A percentile compares a stretch with the other conserved stretches of the same genome.
These are phyloP conservation scores for Venusia cambrica DNA, from an alignment of 2,888 invertebrate genomes.

Conservation along the genomic window DNA sequence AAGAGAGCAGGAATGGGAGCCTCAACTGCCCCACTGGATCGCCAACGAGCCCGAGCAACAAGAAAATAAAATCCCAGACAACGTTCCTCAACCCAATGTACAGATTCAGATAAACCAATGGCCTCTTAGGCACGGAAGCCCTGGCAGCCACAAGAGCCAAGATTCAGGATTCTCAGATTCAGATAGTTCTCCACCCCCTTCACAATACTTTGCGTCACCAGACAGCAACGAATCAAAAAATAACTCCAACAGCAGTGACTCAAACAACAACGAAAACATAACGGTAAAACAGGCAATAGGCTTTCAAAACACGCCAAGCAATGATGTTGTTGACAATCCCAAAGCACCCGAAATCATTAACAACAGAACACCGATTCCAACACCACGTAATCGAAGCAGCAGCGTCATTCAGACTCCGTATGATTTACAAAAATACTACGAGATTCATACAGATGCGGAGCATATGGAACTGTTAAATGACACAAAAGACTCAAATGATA, in stretches of 20 bases:
- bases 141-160: slow-evolving; percentile 86
- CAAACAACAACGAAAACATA: slow-evolving; percentile 70
- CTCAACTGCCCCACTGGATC: slow-evolving; percentile 76
- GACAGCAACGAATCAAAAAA: slow-evolving; percentile 54
- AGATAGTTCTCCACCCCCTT: slow-evolving; percentile 82
- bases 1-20: slow-evolving; percentile 69
- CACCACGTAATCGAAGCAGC: slow-evolving; percentile 68
- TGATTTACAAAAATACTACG: slow-evolving; percentile 74
- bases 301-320: slow-evolving; percentile 58
- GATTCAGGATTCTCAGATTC: slow-evolving; percentile 92
- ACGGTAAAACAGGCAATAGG: slow-evolving; percentile 69
- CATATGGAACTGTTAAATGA: slow-evolving; percentile 65
- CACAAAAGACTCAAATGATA: slow-evolving; percentile 42
- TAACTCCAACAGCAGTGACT: slow-evolving; percentile 68
- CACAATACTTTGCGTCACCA: slow-evolving; percentile 64
- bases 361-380: slow-evolving; percentile 55
- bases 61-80: slow-evolving; percentile 61
- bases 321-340: slow-evolving; percentile 57
- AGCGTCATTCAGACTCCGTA: slow-evolving; percentile 77
- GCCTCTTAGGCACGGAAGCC: slow-evolving; percentile 76
- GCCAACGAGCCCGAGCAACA: slow-evolving; percentile 68
- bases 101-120: slow-evolving; percentile 64
- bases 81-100: slow-evolving; percentile 55
- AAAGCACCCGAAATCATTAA: slow-evolving; percentile 39
- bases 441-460: slow-evolving; percentile 72